These are phyloP conservation scores for Dexiosoma caninum DNA, from an alignment of 2,888 invertebrate species.

Conservation along the genomic window DNA sequence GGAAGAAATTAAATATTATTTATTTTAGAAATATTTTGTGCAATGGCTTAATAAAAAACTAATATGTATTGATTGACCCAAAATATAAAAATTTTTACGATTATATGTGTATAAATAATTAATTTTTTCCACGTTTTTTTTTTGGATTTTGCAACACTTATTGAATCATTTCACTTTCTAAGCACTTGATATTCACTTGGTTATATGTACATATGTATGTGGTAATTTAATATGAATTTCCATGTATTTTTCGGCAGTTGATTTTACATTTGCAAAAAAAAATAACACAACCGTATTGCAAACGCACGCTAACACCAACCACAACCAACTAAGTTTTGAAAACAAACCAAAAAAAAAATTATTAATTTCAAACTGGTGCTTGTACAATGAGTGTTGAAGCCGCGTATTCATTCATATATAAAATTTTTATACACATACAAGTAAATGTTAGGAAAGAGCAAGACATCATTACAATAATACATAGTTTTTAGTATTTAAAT, in stretches of 20 bases:
- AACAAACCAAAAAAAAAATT: no score
- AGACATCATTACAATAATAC: conserved; percentile 12
- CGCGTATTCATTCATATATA: conserved; percentile 6
- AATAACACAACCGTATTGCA: conserved; percentile 22
- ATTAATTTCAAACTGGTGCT: conserved; percentile 29
- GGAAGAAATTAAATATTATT: not conserved
- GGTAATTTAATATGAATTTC: not conserved
- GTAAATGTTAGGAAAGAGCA: not conserved
- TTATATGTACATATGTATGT: not conserved
- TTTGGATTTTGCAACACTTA: not conserved
- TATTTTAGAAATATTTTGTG: not conserved
- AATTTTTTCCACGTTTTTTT: not conserved
- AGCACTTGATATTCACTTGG: conserved; percentile 48
- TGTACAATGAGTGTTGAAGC: conserved; percentile 1
- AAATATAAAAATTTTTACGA: not conserved
- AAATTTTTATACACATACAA: not conserved
- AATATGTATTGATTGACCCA: conserved; percentile 21
- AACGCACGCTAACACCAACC: conserved; percentile 28
- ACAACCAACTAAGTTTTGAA: conserved; percentile 35
- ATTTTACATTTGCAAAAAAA: not conserved
- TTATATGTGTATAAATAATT: not conserved
- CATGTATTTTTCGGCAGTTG: not conserved
- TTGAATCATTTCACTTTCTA: conserved; percentile 36
- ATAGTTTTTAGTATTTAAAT: conserved; percentile 17
- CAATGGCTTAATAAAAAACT: conserved; percentile 13